Conservation (phyloP, 2,888 invertebrate species). For the Malacosoma neustria region DNA sequence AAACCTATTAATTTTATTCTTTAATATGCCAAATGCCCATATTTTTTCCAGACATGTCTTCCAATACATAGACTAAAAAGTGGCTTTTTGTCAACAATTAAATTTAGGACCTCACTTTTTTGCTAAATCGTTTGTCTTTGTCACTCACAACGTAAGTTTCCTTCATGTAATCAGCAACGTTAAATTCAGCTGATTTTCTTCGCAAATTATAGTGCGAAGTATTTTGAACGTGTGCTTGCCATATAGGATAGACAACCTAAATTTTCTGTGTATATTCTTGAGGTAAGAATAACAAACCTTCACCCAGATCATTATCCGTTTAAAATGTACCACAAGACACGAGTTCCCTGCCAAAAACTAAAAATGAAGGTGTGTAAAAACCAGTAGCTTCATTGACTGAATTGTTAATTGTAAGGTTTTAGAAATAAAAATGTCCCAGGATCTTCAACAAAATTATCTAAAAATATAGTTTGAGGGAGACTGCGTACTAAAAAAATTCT, state of each 20-base stretch:
- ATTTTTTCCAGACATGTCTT: conserved; percentile 10
- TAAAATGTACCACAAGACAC: conserved; percentile 9
- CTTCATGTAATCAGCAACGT: conserved; percentile 10
- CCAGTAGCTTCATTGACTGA: conserved; percentile 16
- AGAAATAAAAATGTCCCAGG: conserved; percentile 11
- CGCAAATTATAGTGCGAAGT: conserved; percentile 11
- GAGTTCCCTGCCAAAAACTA: conserved; percentile 10
- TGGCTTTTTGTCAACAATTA: conserved; percentile 9
- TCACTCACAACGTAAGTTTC: conserved; percentile 12
- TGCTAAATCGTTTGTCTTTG: conserved; percentile 12
- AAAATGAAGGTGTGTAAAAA: conserved; percentile 13
- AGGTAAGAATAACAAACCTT: conserved; percentile 11
- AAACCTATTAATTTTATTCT: conserved; percentile 6
- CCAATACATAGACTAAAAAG: conserved; percentile 12
- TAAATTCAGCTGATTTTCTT: conserved; percentile 11
- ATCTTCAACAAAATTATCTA: no score
- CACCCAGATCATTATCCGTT: conserved; percentile 4
- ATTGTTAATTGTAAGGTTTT: conserved; percentile 16
- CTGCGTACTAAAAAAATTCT: no score
- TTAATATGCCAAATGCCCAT: conserved; percentile 13
- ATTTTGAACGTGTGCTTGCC: conserved; percentile 8
- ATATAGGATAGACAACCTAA: neutral
- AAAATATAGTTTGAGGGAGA: no score
- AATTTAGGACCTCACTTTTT: conserved; percentile 17
- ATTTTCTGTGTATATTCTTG: conserved; percentile 11